Percentiles rank a stretch among this genome's conserved stretches.
phyloP scores from a whole-genome alignment of 2,797 vertebrate species.

The Brachyalestes nurse region DNA sequence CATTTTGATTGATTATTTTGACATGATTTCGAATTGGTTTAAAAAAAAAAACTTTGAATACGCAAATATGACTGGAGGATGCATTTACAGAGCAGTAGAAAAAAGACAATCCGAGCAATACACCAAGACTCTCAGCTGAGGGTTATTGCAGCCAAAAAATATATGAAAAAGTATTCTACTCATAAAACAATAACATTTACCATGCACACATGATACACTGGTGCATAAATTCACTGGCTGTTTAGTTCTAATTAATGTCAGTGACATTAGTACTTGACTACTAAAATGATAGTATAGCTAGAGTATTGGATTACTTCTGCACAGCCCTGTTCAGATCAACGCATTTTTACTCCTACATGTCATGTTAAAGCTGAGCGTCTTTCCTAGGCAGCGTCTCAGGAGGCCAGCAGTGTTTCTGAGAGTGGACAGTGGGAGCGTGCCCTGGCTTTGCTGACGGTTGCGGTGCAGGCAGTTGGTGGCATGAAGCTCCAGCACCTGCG shows the following conservation, averaged over 20 bases:
- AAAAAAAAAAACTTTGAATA: too few species aligned
- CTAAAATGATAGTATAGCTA: too few species aligned
- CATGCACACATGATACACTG: too few species aligned
- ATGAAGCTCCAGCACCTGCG: slow-evolving; percentile 76
- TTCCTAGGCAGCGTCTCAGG: slow-evolving; percentile 83
- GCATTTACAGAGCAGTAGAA: background rate
- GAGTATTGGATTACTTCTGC: too few species aligned
- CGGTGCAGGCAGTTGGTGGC: slow-evolving; percentile 73
- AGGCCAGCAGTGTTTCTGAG: slow-evolving; percentile 77
- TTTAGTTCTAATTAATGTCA: too few species aligned
- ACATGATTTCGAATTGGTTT: background rate
- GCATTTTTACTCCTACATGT: background rate
- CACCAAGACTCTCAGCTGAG: background rate
- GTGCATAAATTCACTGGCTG: too few species aligned
- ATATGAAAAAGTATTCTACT: too few species aligned
- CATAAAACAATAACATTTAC: too few species aligned
- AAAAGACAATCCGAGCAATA: background rate
- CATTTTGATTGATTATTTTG: too few species aligned
- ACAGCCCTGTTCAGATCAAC: too few species aligned
- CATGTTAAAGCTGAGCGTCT: background rate
- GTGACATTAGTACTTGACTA: too few species aligned
- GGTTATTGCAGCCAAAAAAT: too few species aligned
- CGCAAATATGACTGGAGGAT: background rate
- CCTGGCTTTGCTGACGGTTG: slow-evolving; percentile 82
- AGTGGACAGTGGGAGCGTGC: slow-evolving; percentile 73